Base-by-base conservation (phyloP, 2,113 vertebrate species). In the Saguinus midas region DNA sequence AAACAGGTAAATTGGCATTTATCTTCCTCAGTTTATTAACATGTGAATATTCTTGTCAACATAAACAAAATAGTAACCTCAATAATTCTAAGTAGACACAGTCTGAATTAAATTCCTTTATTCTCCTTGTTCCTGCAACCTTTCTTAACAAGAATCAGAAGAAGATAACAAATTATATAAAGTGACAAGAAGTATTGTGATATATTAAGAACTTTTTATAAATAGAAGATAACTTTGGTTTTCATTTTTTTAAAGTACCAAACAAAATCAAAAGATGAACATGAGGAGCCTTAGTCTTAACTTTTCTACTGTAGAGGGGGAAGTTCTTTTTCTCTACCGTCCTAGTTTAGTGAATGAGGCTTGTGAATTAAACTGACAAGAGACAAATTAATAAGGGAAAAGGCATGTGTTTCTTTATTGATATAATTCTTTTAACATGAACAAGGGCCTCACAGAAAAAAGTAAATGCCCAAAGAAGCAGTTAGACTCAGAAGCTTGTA, bases 11-110 rank as follows among this genome's bases (percentile, higher is more conserved):
- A 83, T 6, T 16, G 40, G 40, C 0, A 40, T 21, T 57, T 57
- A 64, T 29, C 78, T 57, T 83, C 87, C 68, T 58, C 37, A 97
- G 35, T 84, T 95, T 61, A 84, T 73, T 43, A 81, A 84, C 50
- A 40, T n/a, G 89, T 55, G 79, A 6, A 64, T 64, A 64, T 64
- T 58, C 12, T 11, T 50, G 14, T 85, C 37, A 87, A 43, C 29
- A 52, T 21, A 81, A 86, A 84, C 35, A 83, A 93, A 90, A 48
- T 23, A 73, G 43, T 48, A 21, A 21, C 20, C 50, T 94, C 20
- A 76, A 6, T 52, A 87, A 82, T 85, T 73, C n/a, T 29, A 52
- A 43, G 13, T 50, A 72, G 66, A 57, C 29, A 14, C 8, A 29
- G 20, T 64, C 3, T 73, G 95, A 73, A 64, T 75, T 91, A 76